Evolutionary conservation across 2,113 vertebrate genomes (phyloP).

Genomic region (Cyprinus carpio): DNA sequence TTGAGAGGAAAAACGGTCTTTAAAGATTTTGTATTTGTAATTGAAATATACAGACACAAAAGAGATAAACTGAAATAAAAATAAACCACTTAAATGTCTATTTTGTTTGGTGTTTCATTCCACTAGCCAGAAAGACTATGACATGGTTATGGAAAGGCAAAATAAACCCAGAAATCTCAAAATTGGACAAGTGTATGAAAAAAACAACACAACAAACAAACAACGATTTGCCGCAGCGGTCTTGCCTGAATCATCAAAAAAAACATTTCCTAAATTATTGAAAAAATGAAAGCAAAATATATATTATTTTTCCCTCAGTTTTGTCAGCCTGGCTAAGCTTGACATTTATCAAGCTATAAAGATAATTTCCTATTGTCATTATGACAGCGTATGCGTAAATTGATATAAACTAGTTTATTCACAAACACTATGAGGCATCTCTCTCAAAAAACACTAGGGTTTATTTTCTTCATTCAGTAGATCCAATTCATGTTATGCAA

Average conservation of each 20-base stretch:
- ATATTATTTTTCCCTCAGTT: background rate
- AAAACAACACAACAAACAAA: too few relatives aligned
- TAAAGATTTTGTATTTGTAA: background rate
- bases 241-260: too few relatives aligned
- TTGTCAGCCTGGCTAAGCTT: background rate
- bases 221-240: too few relatives aligned
- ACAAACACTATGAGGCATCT: background rate
- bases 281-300: background rate
- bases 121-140: too few relatives aligned
- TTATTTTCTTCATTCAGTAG: background rate
- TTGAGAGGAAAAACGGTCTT: background rate
- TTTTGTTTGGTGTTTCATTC: too few relatives aligned
- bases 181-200: too few relatives aligned
- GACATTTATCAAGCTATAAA: background rate
- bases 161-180: too few relatives aligned
- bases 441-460: background rate
- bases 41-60: too few relatives aligned
- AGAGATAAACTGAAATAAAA: too few relatives aligned
- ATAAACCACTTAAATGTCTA: too few relatives aligned
- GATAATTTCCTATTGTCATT: background rate
- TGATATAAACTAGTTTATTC: background rate
- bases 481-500: background rate
- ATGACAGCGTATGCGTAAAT: background rate
- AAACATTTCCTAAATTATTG: background rate
- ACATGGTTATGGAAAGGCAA: too few relatives aligned